Evolutionary conservation across 2,888 invertebrate species (phyloP), one percentile per base, ranked within the genome.

Genomic region (Nineta flava): DNA sequence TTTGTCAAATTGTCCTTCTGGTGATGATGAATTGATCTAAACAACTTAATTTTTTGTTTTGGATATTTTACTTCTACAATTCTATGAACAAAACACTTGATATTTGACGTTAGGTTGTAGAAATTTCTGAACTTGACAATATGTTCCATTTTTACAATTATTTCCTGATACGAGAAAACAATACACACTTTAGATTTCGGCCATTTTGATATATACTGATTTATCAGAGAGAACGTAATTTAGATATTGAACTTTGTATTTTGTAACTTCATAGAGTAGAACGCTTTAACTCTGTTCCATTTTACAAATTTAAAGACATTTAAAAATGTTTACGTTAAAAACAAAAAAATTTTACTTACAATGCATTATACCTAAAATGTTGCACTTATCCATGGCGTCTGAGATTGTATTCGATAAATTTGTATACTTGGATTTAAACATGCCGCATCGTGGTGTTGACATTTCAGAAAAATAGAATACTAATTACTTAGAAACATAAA

Each of bases 101-200:
- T 16, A 19, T 19, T 44, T 44, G 26, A 19, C 19, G 19, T 44
- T 21, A 3, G 9, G 26, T 21, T 44, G 13, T 10, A 44, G 19
- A 44, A 19, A 26, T 44, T 19, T 17, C n/a, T 21, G 1, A 13
- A 21, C 13, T 44, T 26, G 26, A 44, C 19, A 26, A 44, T 13
- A 44, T 19, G 2, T 44, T 44, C 44, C 44, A 44, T 44, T 44
- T 44, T 44, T 26, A 26, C 19, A 16, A 44, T 17, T 26, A 44
- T 26, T 44, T 13, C 26, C 13, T 26, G 12, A 26, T 21, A 10
- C 9, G 13, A 21, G 10, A n/a, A n/a, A 17, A 44, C 26, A 21
- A 44, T 19, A 44, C 26, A 44, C 44, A 44, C 44, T 21, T 44
- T 26, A 44, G 44, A 44, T 44, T 44, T 44, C 44, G 16, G 44